Evolutionary conservation across 2,113 vertebrate species (phyloP).

Genomic region (Trochalopteron elliotii): DNA sequence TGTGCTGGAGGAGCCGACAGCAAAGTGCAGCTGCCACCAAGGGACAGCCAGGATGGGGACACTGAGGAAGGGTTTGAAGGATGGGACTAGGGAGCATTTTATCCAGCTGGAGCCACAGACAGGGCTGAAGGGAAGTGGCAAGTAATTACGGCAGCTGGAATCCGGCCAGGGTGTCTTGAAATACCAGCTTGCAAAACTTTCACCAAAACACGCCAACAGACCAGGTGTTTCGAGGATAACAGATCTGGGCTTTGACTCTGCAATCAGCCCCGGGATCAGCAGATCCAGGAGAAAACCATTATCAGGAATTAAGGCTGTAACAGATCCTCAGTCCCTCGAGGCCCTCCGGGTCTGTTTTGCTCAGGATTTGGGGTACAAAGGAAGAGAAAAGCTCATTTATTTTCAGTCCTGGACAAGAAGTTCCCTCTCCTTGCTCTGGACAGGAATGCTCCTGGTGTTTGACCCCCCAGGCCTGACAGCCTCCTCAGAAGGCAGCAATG

Average conservation of each 20-base stretch:
- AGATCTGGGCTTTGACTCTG: neutral
- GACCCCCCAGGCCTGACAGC: neutral
- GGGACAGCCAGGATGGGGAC: rapidly evolving
- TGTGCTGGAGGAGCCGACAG: neutral
- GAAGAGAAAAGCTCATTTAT: neutral
- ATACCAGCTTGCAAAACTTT: slow-evolving; percentile 58
- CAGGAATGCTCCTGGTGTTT: neutral
- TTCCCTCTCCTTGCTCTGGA: neutral
- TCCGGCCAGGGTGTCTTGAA: slow-evolving; percentile 29
- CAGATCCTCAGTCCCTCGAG: neutral
- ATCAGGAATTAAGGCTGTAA: neutral
- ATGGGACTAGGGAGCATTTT: neutral
- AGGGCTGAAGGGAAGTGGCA: neutral
- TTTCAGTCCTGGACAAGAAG: neutral
- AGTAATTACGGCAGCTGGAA: slow-evolving; percentile 19
- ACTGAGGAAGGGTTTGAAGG: neutral
- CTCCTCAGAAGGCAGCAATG: slow-evolving; percentile 8
- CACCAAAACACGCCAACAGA: slow-evolving; percentile 40
- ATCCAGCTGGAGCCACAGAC: neutral
- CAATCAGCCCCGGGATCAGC: neutral
- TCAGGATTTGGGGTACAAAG: neutral
- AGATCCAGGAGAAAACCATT: neutral
- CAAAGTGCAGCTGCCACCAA: rapidly evolving
- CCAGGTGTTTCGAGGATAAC: slow-evolving; percentile 53
- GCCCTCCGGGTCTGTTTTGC: neutral